phyloP scores from a whole-genome alignment of 2,797 vertebrate genomes.

The Paramormyrops hopkinsi region DNA sequence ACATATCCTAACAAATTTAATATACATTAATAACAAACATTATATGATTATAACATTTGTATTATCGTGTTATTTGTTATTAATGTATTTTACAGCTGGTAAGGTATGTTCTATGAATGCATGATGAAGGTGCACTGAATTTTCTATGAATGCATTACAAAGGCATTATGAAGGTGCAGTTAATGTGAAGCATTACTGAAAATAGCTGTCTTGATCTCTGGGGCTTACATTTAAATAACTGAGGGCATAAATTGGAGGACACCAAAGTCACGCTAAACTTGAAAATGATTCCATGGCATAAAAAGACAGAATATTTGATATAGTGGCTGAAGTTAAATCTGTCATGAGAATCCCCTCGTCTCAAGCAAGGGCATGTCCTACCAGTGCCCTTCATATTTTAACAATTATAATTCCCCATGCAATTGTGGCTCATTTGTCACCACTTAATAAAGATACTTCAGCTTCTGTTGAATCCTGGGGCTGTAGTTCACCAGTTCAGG shows the following conservation, averaged over 20 bases:
- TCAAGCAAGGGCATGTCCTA: slow-evolving; percentile 6
- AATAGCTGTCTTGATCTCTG: not conserved
- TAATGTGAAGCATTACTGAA: not conserved
- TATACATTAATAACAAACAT: not conserved
- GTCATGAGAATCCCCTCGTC: not conserved
- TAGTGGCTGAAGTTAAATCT: not conserved
- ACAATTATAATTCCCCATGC: slow-evolving; percentile 13
- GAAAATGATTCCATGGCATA: not conserved
- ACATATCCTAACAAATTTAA: not conserved
- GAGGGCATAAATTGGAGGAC: not conserved
- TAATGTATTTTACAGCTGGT: not conserved
- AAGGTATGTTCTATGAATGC: not conserved
- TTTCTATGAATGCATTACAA: not conserved
- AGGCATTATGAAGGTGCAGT: not conserved
- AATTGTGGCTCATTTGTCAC: slow-evolving; percentile 63
- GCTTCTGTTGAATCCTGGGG: slow-evolving; percentile 46
- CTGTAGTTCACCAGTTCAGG: not conserved
- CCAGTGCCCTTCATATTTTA: slow-evolving; percentile 7
- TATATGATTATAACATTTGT: not conserved
- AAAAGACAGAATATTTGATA: not conserved
- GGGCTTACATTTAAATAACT: not conserved
- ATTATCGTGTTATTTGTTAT: not conserved
- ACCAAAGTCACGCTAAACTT: not conserved
- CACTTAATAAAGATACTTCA: slow-evolving; percentile 57
- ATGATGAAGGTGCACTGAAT: not conserved